Conservation (phyloP, 1,140 invertebrate species). For the Heliothis virescens region DNA sequence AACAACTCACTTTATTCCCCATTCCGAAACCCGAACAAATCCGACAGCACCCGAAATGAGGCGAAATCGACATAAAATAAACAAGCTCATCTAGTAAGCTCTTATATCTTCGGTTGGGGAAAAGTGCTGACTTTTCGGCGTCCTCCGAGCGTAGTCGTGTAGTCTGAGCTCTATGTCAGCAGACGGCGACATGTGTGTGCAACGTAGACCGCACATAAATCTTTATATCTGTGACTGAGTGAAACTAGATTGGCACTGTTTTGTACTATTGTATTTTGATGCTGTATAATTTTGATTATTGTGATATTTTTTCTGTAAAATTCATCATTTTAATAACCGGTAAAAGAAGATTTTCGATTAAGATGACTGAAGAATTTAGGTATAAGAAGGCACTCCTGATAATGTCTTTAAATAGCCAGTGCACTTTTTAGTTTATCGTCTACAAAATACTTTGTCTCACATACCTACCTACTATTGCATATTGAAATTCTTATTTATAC, state of each 20-base stretch:
- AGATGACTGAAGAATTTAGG: no score
- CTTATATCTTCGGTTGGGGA: neutral
- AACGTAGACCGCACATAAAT: neutral
- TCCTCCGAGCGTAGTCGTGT: neutral
- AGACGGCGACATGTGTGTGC: conserved; percentile 11
- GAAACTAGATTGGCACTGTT: neutral
- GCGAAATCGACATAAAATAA: conserved; percentile 20
- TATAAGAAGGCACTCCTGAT: no score
- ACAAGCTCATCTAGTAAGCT: conserved; percentile 12
- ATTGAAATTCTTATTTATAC: no score
- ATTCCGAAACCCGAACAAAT: conserved; percentile 4
- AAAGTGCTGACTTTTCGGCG: neutral
- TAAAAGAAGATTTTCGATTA: no score
- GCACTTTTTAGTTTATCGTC: no score
- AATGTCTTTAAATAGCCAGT: no score
- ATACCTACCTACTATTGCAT: no score
- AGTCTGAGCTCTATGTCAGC: conserved; percentile 7
- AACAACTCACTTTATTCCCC: neutral
- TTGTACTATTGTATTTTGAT: neutral
- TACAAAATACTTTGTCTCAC: no score
- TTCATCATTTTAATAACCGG: no score
- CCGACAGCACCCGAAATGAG: neutral
- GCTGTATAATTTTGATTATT: neutral
- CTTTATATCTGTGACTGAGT: conserved; percentile 16
- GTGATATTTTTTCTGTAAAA: no score